A percentile compares a stretch with the other conserved stretches of the same genome.
These are phyloP conservation scores for Gonatopus flavifemur DNA, from an alignment of 1,140 invertebrate genomes.

Conservation along the genomic window DNA sequence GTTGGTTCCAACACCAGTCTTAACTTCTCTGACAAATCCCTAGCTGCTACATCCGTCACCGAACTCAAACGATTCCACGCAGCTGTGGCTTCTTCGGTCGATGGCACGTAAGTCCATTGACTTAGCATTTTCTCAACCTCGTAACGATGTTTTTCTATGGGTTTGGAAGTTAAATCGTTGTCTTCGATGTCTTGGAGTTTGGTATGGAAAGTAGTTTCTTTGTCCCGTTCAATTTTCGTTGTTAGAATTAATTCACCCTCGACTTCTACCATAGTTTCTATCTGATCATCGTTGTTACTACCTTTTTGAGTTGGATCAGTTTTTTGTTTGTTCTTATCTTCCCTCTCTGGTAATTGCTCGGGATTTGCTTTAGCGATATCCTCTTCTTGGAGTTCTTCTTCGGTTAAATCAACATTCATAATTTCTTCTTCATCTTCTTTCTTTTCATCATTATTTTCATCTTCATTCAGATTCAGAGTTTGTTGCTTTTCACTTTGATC, in stretches of 20 bases:
- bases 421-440: conserved; percentile 60
- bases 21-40: conserved; percentile 92
- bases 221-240: conserved; percentile 65
- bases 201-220: conserved; percentile 72
- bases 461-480: conserved; percentile 64
- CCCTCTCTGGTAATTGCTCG: conserved; percentile 57
- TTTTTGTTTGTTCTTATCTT: conserved; percentile 55
- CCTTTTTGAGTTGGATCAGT: conserved; percentile 41
- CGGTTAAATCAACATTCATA: conserved; percentile 60
- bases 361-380: conserved; percentile 32
- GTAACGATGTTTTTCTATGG: conserved; percentile 43
- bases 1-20: conserved; percentile 94
- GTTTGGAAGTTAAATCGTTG: conserved; percentile 19
- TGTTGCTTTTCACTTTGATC: conserved; percentile 83
- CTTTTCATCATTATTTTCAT: conserved; percentile 61
- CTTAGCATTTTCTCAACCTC: conserved; percentile 63
- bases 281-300: conserved; percentile 4
- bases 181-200: conserved; percentile 56
- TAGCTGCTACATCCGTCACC: conserved; percentile 70
- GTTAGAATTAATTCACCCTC: conserved; percentile 43
- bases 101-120: conserved; percentile 57
- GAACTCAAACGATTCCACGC: conserved; percentile 63
- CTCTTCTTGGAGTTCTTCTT: conserved; percentile 52
- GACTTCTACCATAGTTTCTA: conserved; percentile 58
- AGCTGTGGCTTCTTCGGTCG: conserved; percentile 54